Evolutionary conservation across 2,888 invertebrate species (phyloP), one percentile per base, ranked within the genome.

Genomic region (Mythimna loreyi): DNA sequence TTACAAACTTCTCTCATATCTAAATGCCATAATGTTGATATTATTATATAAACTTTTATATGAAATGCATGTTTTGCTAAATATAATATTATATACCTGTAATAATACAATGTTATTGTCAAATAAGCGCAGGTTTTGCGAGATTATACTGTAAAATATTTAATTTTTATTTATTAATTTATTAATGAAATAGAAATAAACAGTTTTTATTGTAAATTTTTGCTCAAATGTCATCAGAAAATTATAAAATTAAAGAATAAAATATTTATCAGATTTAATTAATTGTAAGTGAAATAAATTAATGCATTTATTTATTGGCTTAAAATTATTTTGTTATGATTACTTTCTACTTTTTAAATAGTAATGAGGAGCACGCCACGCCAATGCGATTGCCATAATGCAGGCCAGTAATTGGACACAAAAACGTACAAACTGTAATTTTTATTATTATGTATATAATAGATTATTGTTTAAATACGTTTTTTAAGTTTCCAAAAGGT

Each of bases 21-120:
- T 52, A 57, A 85, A 77, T 64, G 80, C 83, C 83, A 69, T 83
- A 73, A 74, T 68, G 62, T 83, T 85, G 83, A 83, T 81, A 83
- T 83, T 83, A 83, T 72, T 71, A 45, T 74, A 85, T 59, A 33
- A 76, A 81, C 16, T 85, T 81, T 80, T 83, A 73, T 80, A 73
- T 72, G 53, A 68, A 72, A 67, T 61, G 56, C 64, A 72, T 75
- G 49, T 72, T 74, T 75, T 82, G 62, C 64, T 74, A 69, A 49
- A 60, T 59, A 67, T 69, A 72, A 71, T 47, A 70, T 62, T 40
- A 57, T 60, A 65, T 69, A 75, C 59, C 19, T 70, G 59, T 58
- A 57, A 36, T 33, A 64, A 68, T 47, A 62, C 53, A 64, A 55
- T 63, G 33, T 30, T 66, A 65, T 58, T 72, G 62, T 70, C 28